A percentile compares a stretch with the other conserved stretches of the same genome.
Evolutionary conservation across 1,140 invertebrate genomes (phyloP).

Genomic region (Coptotermes formosanus): DNA sequence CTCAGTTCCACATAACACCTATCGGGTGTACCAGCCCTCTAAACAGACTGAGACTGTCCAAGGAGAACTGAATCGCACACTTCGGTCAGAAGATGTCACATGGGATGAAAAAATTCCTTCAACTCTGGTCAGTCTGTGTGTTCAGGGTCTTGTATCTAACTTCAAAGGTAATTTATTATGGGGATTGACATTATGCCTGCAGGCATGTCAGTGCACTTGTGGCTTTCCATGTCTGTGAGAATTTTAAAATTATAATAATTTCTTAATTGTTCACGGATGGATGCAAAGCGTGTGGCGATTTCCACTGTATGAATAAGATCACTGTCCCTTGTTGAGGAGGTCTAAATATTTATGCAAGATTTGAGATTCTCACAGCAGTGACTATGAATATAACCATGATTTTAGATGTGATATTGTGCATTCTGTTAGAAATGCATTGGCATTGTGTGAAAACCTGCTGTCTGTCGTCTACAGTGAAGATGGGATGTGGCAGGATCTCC

Average conservation of each 20-base stretch:
- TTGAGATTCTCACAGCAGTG: no score
- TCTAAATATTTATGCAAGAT: not conserved
- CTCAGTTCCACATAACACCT: slow-evolving; percentile 3
- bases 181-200: not conserved
- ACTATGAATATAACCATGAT: no score
- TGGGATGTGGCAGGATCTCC: no score
- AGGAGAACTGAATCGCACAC: not conserved
- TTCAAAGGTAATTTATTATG: not conserved
- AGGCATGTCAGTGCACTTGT: no score
- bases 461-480: no score
- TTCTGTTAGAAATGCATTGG: no score
- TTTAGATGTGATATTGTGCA: no score
- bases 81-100: slow-evolving; percentile 18
- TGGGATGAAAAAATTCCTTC: not conserved
- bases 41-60: not conserved
- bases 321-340: not conserved
- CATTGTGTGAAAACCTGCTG: no score
- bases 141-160: not conserved
- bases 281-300: not conserved
- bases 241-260: not conserved
- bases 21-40: not conserved
- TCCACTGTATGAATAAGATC: not conserved
- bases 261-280: not conserved
- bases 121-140: not conserved
- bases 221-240: not conserved